These are phyloP conservation scores for Telmatherina bonti DNA, from an alignment of 2,797 vertebrate species.

Conservation along the genomic window DNA sequence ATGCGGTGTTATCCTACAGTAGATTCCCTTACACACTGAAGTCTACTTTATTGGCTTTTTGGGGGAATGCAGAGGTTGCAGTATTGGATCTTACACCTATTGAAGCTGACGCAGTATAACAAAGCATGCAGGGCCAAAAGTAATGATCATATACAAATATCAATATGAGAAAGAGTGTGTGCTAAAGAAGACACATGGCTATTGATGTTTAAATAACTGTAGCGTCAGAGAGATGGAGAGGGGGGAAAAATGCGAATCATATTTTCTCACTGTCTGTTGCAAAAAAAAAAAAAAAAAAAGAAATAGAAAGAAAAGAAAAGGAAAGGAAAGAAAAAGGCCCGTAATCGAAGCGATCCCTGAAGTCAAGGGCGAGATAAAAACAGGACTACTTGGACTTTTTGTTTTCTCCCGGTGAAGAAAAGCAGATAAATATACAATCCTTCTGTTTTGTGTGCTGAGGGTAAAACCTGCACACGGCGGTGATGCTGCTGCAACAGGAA, in stretches of 20 bases:
- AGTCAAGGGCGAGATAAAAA: conserved; percentile 73
- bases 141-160: conserved; percentile 89
- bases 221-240: conserved; percentile 80
- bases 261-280: conserved; percentile 67
- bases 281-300: conserved; percentile 30
- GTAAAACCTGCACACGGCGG: conserved; percentile 67
- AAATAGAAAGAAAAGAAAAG: not conserved
- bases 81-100: conserved; percentile 83
- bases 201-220: conserved; percentile 88
- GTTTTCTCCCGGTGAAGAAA: conserved; percentile 59
- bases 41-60: conserved; percentile 62
- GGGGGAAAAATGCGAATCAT: conserved; percentile 71
- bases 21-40: conserved; percentile 59
- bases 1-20: conserved; percentile 19
- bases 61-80: conserved; percentile 80
- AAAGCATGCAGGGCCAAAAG: conserved; percentile 80
- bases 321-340: conserved; percentile 34
- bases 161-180: conserved; percentile 85
- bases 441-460: conserved; percentile 46
- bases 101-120: conserved; percentile 81
- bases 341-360: conserved; percentile 77
- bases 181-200: conserved; percentile 87
- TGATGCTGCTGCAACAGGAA: conserved; percentile 39
- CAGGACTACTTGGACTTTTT: conserved; percentile 36
- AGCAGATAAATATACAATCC: conserved; percentile 79